A percentile compares a stretch with the other conserved stretches of the same genome.
These are phyloP conservation scores for Psephotus haematonotus DNA, from an alignment of 2,113 vertebrate genomes.

Conservation along the genomic window DNA sequence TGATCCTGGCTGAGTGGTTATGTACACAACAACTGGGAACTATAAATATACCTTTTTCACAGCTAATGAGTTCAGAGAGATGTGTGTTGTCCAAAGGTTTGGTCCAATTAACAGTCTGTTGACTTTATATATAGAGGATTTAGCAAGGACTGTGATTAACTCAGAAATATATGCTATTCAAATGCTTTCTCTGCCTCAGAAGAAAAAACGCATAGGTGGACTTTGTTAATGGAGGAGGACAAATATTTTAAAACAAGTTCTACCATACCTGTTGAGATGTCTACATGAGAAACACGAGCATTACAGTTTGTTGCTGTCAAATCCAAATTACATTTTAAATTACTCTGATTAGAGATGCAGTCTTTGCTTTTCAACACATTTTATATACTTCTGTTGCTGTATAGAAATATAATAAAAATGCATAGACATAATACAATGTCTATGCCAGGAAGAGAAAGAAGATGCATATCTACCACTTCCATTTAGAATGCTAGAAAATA, in stretches of 20 bases:
- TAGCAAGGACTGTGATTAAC: constrained; percentile 17
- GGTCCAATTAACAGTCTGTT: constrained; percentile 24
- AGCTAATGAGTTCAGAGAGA: constrained; percentile 21
- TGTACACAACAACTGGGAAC: neutral
- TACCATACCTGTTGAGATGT: neutral
- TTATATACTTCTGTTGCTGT: neutral
- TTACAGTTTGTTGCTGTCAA: neutral
- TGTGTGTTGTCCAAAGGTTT: neutral
- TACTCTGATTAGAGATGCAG: neutral
- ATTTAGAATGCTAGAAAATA: neutral
- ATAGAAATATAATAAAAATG: neutral
- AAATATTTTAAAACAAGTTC: neutral
- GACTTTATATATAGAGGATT: neutral
- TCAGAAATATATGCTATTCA: neutral
- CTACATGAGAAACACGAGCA: neutral
- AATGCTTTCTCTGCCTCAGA: neutral
- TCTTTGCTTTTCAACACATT: neutral
- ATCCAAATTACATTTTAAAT: neutral
- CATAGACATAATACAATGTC: neutral
- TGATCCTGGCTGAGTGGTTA: neutral
- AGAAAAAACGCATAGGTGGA: neutral
- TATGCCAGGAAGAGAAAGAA: neutral
- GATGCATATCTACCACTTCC: neutral
- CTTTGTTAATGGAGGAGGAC: neutral
- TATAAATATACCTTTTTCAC: constrained; percentile 26